Conservation (phyloP, 2,113 vertebrate genomes). For the Nothoprocta pentlandii region DNA sequence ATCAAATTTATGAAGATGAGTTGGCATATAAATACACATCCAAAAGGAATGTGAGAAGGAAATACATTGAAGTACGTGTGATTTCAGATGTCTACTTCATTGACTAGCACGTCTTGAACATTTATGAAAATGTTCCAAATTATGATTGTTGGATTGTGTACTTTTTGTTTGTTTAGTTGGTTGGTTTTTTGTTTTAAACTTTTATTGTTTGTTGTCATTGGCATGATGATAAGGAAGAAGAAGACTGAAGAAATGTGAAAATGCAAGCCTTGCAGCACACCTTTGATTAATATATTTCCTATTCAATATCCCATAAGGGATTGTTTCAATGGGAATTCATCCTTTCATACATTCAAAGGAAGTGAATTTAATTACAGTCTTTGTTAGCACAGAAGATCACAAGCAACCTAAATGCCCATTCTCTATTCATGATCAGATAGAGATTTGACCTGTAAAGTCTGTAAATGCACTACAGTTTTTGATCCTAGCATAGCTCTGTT, state of each 20-base stretch:
- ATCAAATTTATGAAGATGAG: constrained; percentile 63
- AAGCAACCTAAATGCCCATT: neutral
- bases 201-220: constrained; percentile 26
- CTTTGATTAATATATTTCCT: neutral
- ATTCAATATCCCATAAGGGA: neutral
- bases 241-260: constrained; percentile 26
- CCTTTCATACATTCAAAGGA: neutral
- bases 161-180: too few species aligned
- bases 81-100: constrained; percentile 54
- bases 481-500: neutral
- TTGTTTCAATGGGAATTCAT: neutral
- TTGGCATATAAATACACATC: constrained; percentile 56
- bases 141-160: neutral
- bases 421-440: neutral
- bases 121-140: constrained; percentile 59
- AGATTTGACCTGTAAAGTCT: neutral
- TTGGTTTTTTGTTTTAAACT: neutral
- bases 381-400: neutral
- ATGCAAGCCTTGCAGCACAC: neutral
- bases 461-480: neutral
- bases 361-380: neutral
- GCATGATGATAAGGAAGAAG: neutral
- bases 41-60: constrained; percentile 63
- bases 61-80: constrained; percentile 18
- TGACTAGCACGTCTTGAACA: constrained; percentile 35